phyloP scores from a whole-genome alignment of 2,888 invertebrate species.

The Phasia obesa region DNA sequence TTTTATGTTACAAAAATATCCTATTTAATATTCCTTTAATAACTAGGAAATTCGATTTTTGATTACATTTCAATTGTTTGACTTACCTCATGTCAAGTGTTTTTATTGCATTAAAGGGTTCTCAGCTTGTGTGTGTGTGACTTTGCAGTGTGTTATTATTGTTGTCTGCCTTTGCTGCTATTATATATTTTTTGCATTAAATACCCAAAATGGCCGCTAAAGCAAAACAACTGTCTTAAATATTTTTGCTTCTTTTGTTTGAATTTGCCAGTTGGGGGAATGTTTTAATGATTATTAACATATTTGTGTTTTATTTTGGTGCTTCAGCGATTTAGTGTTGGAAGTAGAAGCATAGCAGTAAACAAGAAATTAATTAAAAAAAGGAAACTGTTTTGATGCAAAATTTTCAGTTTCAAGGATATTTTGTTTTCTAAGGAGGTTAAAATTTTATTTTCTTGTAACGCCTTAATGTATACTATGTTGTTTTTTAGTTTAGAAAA shows the following conservation, averaged over 20 bases:
- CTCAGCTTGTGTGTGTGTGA: slow-evolving; percentile 46
- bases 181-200: slow-evolving; percentile 61
- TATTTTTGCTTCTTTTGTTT: slow-evolving; percentile 27
- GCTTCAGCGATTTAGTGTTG: not conserved
- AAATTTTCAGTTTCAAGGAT: not conserved
- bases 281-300: slow-evolving; percentile 38
- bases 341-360: not conserved
- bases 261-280: slow-evolving; percentile 30
- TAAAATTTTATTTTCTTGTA: not conserved
- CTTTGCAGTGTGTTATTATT: slow-evolving; percentile 35
- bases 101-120: slow-evolving; percentile 44
- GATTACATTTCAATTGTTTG: not conserved
- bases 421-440: not conserved
- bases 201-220: slow-evolving; percentile 81
- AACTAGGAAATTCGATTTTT: not conserved
- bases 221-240: slow-evolving; percentile 64
- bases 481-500: not conserved
- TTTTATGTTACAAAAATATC: not conserved
- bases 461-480: slow-evolving; percentile 35
- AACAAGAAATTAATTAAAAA: slow-evolving; percentile 12
- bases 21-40: not conserved
- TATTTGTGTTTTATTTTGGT: not conserved
- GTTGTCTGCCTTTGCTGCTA: slow-evolving; percentile 52
- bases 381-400: not conserved
- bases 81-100: slow-evolving; percentile 10